Base-by-base conservation (phyloP, 2,113 vertebrate genomes). In the Grus americana region DNA sequence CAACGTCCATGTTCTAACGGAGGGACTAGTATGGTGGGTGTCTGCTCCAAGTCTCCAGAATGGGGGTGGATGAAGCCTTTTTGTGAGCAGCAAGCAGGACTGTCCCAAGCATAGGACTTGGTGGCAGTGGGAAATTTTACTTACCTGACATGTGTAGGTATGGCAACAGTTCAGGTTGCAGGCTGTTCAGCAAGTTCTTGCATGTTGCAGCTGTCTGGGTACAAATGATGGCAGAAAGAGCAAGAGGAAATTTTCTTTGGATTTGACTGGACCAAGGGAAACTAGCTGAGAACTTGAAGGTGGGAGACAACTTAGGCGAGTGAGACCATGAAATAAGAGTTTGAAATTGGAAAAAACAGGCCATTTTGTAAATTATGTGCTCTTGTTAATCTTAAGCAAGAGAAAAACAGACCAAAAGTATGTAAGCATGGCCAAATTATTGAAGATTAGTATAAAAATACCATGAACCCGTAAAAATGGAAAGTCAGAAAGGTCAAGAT, bases 101-200 rank as follows among this genome's bases (percentile, higher is more conserved):
- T n/a, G 8, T 30, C 12, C 23, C n/a, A 66, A 78, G n/a, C n/a
- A 71, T n/a, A 59, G 23, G 18, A 40, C n/a, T 71, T 49, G 17
- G 15, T 71, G 26, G 18, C 32, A 34, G 6, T 23, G 16, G 38
- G 22, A 23, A 68, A 34, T 59, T 81, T 55, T 29, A 50, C 11
- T 57, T 86, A 36, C 30, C 44, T 73, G 40, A 32, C 5, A 42
- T 29, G 20, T 23, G 12, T 20, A 74, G 32, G 30, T 11, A 27
- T 0, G 1, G 7, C 10, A 78, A 5, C 0, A 0, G 8, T 62
- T 88, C 17, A 62, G 7, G 5, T 2, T 47, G 12, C 20, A 58
- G 50, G 17, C 11, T 78, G 23, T 55, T 49, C 47, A 57, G 30
- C 20, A 55, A 63, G 24, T 8, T 49, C n/a, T 86, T 61, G 27